These are phyloP conservation scores for Chloroceryle inda DNA, from an alignment of 2,797 vertebrate genomes.

Conservation along the genomic window DNA sequence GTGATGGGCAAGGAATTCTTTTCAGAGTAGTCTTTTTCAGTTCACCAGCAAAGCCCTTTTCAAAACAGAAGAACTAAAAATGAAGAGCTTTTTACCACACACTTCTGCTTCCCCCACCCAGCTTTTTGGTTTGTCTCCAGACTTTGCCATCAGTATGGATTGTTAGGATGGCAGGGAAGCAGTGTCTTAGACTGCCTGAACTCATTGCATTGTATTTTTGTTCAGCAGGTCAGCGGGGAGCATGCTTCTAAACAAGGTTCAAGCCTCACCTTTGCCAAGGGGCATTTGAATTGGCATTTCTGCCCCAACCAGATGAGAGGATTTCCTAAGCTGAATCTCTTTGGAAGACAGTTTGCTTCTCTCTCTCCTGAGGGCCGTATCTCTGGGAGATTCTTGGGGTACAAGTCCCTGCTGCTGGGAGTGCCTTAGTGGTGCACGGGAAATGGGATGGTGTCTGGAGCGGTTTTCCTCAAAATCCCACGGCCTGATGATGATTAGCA, in stretches of 20 bases:
- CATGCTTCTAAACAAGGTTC: background rate
- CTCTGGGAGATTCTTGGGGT: background rate
- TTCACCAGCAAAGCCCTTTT: background rate
- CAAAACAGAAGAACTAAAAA: background rate
- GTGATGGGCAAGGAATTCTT: background rate
- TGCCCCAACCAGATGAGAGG: background rate
- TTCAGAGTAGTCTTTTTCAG: background rate
- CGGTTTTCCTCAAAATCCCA: background rate
- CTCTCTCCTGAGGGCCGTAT: rapidly evolving
- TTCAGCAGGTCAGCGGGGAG: background rate
- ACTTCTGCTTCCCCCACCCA: no score
- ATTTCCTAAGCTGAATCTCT: background rate
- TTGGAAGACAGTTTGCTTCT: background rate
- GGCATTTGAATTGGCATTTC: background rate
- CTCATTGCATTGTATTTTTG: background rate
- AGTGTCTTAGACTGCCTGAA: background rate
- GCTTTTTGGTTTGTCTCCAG: background rate
- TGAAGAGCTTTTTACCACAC: background rate
- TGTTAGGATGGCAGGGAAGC: background rate
- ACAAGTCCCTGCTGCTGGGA: background rate
- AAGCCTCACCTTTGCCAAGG: background rate
- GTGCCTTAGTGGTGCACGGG: background rate
- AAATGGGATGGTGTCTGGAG: background rate
- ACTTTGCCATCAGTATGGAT: background rate
- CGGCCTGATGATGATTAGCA: background rate